Evolutionary conservation across 2,888 invertebrate genomes (phyloP), one percentile per base, ranked within the genome.

Genomic region (Tetragonisca angustula): DNA sequence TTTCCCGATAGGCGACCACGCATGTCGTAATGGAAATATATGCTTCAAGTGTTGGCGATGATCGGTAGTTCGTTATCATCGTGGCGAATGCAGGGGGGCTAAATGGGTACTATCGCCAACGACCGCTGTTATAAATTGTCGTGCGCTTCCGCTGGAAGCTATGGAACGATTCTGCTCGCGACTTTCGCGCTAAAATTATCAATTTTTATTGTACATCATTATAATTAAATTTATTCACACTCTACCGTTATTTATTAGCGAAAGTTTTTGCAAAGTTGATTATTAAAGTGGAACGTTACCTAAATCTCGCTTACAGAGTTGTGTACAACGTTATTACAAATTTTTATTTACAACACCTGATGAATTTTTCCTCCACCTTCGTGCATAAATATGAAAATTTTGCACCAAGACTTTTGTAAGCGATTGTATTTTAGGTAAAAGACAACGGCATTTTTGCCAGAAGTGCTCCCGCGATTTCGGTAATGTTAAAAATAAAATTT

Each of bases 61-160:
- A 81, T 77, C 82, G 77, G 70, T 77, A 81, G 64, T 76, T 83
- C 70, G 79, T 84, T 76, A 73, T 84, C 83, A 83, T 84, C 79
- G 72, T n/a, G 62, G 79, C 61, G 79, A 73, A 76, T 73, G 73
- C 72, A 61, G 21, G n/a, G 24, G 27, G 27, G 15, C 32, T 67
- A 78, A 79, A 82, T 84, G 78, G 82, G 50, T 61, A 65, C 70
- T 69, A 81, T 81, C 68, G 54, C 2, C 50, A 54, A n/a, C 32
- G 15, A 52, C 32, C 15, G 50, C 24, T 27, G 68, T 61, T 76
- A 52, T 76, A 77, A 81, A 83, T 81, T 62, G 56, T 68, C 27
- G n/a, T 11, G 43, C 70, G n/a, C 2, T 59, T 15, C 56, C 56
- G n/a, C 13, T 24, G 56, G 56, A 59, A n/a, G 56, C 11, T n/a